A percentile compares a stretch with the other conserved stretches of the same genome.
Evolutionary conservation across 2,888 invertebrate genomes (phyloP).

Genomic region (Stenichneumon culpator): DNA sequence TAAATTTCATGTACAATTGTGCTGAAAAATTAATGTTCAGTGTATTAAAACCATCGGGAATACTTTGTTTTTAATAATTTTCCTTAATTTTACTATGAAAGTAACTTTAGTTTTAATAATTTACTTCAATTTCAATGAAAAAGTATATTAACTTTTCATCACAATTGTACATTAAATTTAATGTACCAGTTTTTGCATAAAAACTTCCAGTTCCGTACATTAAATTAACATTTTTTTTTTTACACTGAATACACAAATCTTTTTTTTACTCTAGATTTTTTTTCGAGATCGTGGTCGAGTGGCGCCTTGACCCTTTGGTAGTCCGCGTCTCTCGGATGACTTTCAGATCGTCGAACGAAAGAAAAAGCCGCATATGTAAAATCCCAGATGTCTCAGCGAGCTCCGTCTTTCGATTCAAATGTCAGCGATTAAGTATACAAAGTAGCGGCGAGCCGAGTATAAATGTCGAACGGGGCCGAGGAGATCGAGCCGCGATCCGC

Average conservation of each 20-base stretch:
- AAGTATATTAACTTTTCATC: no score
- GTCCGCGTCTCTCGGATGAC: conserved; percentile 50
- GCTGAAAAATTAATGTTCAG: no score
- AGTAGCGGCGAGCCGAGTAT: not conserved
- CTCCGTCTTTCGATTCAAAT: conserved; percentile 64
- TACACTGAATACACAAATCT: not conserved
- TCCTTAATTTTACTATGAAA: no score
- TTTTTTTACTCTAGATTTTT: not conserved
- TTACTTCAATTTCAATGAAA: no score
- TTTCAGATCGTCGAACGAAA: conserved; percentile 59
- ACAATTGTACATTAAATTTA: no score
- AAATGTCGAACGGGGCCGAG: conserved; percentile 55
- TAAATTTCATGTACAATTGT: no score
- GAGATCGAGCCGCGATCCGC: conserved; percentile 33
- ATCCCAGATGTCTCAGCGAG: conserved; percentile 41
- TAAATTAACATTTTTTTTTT: no score
- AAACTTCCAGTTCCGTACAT: no score
- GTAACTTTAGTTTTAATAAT: no score
- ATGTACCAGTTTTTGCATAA: no score
- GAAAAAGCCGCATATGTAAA: conserved; percentile 42
- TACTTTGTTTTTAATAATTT: no score
- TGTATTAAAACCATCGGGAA: no score
- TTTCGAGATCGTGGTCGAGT: not conserved
- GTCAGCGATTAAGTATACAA: conserved; percentile 45
- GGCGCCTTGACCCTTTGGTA: conserved; percentile 51